Percentiles rank a stretch among this genome's conserved stretches.
These are phyloP conservation scores for Dasyprocta punctata DNA, from an alignment of 2,113 vertebrate species.

Conservation along the genomic window DNA sequence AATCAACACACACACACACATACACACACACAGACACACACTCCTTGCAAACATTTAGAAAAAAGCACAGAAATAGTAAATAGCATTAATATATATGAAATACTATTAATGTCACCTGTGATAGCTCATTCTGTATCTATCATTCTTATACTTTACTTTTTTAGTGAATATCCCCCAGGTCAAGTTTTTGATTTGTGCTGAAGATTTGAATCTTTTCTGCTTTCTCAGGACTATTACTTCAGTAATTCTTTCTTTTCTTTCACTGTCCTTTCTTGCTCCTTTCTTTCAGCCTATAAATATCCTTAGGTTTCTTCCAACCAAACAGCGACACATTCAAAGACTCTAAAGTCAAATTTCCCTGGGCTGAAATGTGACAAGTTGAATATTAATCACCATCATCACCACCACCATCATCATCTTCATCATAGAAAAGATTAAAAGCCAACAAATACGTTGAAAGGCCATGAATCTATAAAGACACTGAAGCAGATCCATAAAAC, in stretches of 20 bases:
- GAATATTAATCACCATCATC: background rate
- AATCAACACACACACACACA: background rate
- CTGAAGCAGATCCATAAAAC: slow-evolving; percentile 13
- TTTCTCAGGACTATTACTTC: background rate
- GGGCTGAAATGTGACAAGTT: background rate
- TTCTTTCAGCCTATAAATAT: background rate
- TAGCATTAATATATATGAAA: background rate
- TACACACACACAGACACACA: background rate
- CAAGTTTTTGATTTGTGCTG: background rate
- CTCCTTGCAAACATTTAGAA: background rate
- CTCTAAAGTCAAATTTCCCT: background rate
- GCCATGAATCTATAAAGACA: background rate
- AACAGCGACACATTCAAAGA: background rate
- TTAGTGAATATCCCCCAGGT: background rate
- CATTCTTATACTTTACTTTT: background rate
- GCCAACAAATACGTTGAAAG: background rate
- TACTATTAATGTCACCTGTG: background rate
- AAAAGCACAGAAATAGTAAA: background rate
- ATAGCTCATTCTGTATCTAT: background rate
- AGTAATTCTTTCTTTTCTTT: background rate
- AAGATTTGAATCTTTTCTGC: background rate
- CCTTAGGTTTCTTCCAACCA: background rate
- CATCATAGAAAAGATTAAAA: background rate
- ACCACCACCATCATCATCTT: background rate
- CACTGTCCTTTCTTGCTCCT: background rate